These are phyloP conservation scores for Macrosoma leucophasiata DNA, from an alignment of 2,888 invertebrate genomes.

Conservation along the genomic window DNA sequence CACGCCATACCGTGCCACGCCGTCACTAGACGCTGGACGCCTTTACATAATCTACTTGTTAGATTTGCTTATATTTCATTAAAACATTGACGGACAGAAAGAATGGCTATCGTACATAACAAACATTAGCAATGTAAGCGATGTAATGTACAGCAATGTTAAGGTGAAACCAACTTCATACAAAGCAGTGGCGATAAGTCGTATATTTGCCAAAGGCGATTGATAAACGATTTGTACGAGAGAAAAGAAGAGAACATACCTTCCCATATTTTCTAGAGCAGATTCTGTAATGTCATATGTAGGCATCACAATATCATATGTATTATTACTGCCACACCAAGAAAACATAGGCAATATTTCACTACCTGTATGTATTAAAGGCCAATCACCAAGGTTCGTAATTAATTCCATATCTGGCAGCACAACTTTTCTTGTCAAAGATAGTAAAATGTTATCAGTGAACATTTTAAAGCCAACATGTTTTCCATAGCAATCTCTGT, in stretches of 20 bases:
- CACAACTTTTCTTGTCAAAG: slow-evolving; percentile 84
- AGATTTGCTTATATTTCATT: too few relatives aligned
- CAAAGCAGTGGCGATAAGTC: too few relatives aligned
- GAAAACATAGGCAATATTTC: slow-evolving; percentile 89
- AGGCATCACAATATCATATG: slow-evolving; percentile 93
- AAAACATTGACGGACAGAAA: too few relatives aligned
- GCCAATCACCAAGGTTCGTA: slow-evolving; percentile 97
- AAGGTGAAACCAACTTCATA: too few relatives aligned
- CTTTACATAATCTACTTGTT: too few relatives aligned
- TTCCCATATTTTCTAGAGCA: slow-evolving; percentile 93
- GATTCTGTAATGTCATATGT: slow-evolving; percentile 97
- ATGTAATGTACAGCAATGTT: too few relatives aligned
- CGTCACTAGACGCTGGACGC: too few relatives aligned
- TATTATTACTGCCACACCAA: slow-evolving; percentile 95
- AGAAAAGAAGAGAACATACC: slow-evolving; percentile 77
- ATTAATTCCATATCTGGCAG: slow-evolving; percentile 94
- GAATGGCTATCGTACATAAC: too few relatives aligned
- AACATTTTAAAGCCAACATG: slow-evolving; percentile 98
- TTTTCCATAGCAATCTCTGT: slow-evolving; percentile 93
- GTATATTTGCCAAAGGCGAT: too few relatives aligned
- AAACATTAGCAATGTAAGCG: too few relatives aligned
- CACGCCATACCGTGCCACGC: too few relatives aligned
- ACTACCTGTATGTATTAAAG: slow-evolving; percentile 78
- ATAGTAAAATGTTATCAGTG: slow-evolving; percentile 89
- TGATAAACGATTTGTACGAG: too few relatives aligned